phyloP scores from a whole-genome alignment of 2,888 invertebrate genomes.

The Arrhopalites spinosus region DNA sequence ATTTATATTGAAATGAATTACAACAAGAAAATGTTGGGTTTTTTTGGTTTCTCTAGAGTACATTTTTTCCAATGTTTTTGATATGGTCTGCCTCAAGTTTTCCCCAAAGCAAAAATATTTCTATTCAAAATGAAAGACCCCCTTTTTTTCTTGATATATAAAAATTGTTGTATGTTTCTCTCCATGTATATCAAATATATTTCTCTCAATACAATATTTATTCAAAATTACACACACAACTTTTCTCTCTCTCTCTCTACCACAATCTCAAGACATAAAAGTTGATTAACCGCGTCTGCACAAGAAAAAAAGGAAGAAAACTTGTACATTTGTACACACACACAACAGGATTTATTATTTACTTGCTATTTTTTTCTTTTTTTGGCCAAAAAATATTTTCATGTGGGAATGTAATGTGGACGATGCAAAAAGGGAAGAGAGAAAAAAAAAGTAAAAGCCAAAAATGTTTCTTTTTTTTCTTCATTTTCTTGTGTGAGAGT shows the following conservation, averaged over 20 bases:
- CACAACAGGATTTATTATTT: background rate
- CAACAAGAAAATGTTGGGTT: background rate
- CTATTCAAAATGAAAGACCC: too few species aligned
- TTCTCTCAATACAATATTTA: constrained; percentile 10
- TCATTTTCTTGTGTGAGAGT: too few species aligned
- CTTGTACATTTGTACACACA: background rate
- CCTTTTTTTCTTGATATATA: too few species aligned
- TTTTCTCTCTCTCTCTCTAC: too few species aligned
- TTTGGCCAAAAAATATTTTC: too few species aligned
- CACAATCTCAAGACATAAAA: background rate
- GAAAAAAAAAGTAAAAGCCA: too few species aligned
- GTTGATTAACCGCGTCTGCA: constrained; percentile 24
- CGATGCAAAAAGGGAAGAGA: too few species aligned
- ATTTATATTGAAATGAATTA: background rate
- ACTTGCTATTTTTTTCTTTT: constrained; percentile 1
- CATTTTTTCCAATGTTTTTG: too few species aligned
- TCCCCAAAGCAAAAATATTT: too few species aligned
- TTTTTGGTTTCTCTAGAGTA: too few species aligned
- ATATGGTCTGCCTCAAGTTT: background rate
- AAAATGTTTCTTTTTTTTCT: too few species aligned
- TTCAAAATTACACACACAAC: constrained; percentile 7
- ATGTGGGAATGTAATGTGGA: too few species aligned
- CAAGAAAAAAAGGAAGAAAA: background rate
- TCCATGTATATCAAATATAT: background rate
- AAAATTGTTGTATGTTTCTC: background rate